These are phyloP conservation scores for Eustalomyia histrio DNA, from an alignment of 2,888 invertebrate genomes.

Conservation along the genomic window DNA sequence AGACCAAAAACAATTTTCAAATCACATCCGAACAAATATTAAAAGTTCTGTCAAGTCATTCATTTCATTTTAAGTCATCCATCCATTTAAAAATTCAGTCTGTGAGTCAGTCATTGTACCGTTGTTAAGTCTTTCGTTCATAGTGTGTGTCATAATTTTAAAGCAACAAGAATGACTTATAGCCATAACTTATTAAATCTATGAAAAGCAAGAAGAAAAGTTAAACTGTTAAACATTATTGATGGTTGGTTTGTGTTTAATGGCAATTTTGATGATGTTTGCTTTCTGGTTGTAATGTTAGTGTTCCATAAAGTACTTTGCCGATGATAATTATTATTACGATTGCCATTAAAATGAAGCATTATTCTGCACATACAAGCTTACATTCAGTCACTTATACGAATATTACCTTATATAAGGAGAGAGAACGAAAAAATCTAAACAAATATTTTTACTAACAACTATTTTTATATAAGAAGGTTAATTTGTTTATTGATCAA, in stretches of 20 bases:
- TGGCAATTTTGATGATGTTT: conserved; percentile 3
- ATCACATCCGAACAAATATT: neutral
- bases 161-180: conserved; percentile 16
- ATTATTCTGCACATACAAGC: conserved; percentile 1
- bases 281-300: neutral
- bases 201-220: conserved; percentile 9
- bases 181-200: conserved; percentile 26
- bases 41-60: too few relatives aligned
- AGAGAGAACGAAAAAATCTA: conserved; percentile 11
- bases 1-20: too few relatives aligned
- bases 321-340: conserved; percentile 51
- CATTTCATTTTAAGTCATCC: conserved; percentile 2
- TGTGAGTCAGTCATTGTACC: too few relatives aligned
- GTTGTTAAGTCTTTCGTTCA: too few relatives aligned
- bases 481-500: too few relatives aligned
- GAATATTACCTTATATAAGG: too few relatives aligned
- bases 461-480: too few relatives aligned
- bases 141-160: too few relatives aligned
- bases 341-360: too few relatives aligned
- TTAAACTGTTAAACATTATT: conserved; percentile 8
- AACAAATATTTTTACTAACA: too few relatives aligned
- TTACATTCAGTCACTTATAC: neutral
- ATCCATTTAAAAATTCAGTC: neutral
- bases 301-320: neutral
- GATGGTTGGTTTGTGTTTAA: conserved; percentile 11